A percentile compares a stretch with the other conserved stretches of the same genome.
Conservation (phyloP, 2,113 vertebrate species). For the Lepisosteus osseus region DNA sequence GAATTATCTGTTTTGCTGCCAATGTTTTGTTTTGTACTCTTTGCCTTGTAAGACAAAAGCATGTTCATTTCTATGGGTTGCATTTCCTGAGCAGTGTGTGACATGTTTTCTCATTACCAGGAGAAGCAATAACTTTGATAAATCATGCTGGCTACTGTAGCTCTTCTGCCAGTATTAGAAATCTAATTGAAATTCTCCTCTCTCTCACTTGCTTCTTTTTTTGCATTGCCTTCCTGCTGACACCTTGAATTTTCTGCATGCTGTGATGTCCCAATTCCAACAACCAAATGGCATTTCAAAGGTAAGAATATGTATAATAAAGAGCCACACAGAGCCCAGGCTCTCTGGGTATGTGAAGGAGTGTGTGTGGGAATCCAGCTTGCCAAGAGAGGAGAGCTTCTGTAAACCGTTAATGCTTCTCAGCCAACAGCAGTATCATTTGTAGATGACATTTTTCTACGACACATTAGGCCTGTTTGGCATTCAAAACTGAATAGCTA, state of each 20-base stretch:
- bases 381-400: no score
- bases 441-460: no score
- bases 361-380: no score
- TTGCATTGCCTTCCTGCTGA: not conserved
- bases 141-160: constrained; percentile 68
- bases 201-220: constrained; percentile 27
- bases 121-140: constrained; percentile 71
- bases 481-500: no score
- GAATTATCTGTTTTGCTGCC: no score
- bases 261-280: not conserved
- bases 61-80: constrained; percentile 23
- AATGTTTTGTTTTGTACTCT: constrained; percentile 18
- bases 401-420: no score
- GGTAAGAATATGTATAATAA: constrained; percentile 1
- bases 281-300: not conserved
- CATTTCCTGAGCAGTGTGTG: constrained; percentile 54
- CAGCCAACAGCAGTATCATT: no score
- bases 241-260: not conserved
- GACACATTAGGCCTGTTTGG: no score
- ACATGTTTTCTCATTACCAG: constrained; percentile 69
- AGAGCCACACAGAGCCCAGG: not conserved
- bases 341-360: not conserved
- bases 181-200: constrained; percentile 71
- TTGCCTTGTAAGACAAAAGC: constrained; percentile 29
- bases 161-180: constrained; percentile 69